Percentiles rank a stretch among this genome's conserved stretches.
Evolutionary conservation across 2,797 vertebrate genomes (phyloP).

Genomic region (Toxotes lorentzi): DNA sequence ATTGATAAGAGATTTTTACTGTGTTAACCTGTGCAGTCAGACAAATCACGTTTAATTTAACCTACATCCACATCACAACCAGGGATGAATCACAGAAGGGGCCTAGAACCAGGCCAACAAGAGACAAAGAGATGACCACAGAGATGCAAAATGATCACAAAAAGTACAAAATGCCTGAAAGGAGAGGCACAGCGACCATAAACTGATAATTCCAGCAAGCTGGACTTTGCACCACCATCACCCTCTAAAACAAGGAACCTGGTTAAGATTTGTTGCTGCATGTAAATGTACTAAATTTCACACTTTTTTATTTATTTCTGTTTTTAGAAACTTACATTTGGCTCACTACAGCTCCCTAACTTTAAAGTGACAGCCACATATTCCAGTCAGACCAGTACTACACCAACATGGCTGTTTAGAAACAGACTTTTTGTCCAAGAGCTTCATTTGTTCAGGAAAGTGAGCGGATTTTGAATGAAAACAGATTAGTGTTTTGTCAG

Average conservation of each 20-base stretch:
- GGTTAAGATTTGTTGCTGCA: too few relatives aligned
- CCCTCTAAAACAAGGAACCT: too few relatives aligned
- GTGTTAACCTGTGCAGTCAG: neutral
- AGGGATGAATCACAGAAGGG: too few relatives aligned
- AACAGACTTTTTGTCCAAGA: neutral
- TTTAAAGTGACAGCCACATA: neutral
- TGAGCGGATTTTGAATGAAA: slow-evolving; percentile 16
- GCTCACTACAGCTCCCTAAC: neutral
- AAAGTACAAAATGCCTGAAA: neutral
- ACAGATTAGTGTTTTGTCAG: slow-evolving; percentile 16
- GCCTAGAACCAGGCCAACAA: neutral
- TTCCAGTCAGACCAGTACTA: neutral
- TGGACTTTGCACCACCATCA: too few relatives aligned
- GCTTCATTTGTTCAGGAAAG: slow-evolving; percentile 29
- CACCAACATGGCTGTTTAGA: neutral
- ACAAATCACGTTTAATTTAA: neutral
- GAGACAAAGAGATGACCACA: neutral
- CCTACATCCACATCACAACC: neutral
- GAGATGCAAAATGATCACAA: neutral
- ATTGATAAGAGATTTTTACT: too few relatives aligned
- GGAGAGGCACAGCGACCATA: neutral
- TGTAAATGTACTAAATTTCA: too few relatives aligned
- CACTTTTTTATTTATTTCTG: too few relatives aligned
- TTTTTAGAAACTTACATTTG: too few relatives aligned
- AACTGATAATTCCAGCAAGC: too few relatives aligned